Evolutionary conservation across 2,888 invertebrate genomes (phyloP), one percentile per base, ranked within the genome.

Genomic region (Byasa hedistus): DNA sequence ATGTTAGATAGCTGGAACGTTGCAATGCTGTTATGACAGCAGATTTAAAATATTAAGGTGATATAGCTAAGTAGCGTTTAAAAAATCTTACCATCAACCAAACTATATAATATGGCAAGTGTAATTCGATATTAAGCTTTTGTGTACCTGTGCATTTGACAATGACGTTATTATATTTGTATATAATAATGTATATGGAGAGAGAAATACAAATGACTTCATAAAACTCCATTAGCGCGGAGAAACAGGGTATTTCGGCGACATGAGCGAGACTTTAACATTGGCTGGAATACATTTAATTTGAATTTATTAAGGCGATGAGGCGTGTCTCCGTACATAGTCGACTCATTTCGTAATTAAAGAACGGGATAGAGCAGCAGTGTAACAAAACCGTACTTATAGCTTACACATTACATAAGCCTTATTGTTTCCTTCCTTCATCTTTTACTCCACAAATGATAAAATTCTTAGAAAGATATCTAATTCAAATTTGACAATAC

Each of bases 241-340:
- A 48, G 7, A 39, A 39, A 39, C 3, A 2, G 39, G 15, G 5
- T 48, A 48, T n/a, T n/a, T n/a, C 48, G 19, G n/a, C n/a, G 48
- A 48, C n/a, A n/a, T 48, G 12, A 4, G 48, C n/a, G 48, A 36
- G 24, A 67, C 56, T 32, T 59, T 60, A 48, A 22, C 62, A 22
- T 39, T 27, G 62, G 24, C 58, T 59, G 48, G 44, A 57, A 61
- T 57, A 64, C 44, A 64, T 68, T 64, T 64, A 68, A 61, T 64
- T 68, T 68, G 60, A 60, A 68, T 68, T 68, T 64, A 64, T 64
- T 68, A 68, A 61, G 15, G 57, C 32, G 64, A 67, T 63, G 57
- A 64, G 64, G 60, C 52, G 64, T 36, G 61, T 61, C 64, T 48
- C 59, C 56, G 48, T 55, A 21, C 21, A 15, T 23, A 59, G 36